Evolutionary conservation across 2,113 vertebrate species (phyloP).

Genomic region (Pantherophis guttatus): DNA sequence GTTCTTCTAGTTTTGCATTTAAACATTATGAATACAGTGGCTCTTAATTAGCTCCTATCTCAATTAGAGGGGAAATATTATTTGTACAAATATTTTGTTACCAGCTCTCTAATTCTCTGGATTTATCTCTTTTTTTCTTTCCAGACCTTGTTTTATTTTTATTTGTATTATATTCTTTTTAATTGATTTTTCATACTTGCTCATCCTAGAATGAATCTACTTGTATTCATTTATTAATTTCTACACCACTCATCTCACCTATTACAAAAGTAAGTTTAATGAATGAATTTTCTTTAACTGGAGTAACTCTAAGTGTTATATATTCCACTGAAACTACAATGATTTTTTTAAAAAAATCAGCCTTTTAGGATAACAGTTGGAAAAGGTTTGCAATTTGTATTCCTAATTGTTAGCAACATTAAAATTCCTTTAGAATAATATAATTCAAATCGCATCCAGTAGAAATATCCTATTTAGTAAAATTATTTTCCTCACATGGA

Average conservation of each 20-base stretch:
- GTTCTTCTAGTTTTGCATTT: background rate
- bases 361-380: background rate
- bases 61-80: background rate
- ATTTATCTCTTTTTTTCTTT: background rate
- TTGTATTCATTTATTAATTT: background rate
- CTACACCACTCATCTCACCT: background rate
- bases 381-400: background rate
- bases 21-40: background rate
- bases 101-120: background rate
- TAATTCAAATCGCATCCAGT: background rate
- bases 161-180: background rate
- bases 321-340: background rate
- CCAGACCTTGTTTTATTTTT: background rate
- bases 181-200: background rate
- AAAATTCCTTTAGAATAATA: constrained; percentile 3
- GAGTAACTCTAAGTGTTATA: background rate
- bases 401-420: background rate
- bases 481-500: background rate
- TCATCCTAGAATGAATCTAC: background rate
- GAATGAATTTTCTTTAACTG: background rate
- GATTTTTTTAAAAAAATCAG: background rate
- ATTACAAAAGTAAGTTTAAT: background rate
- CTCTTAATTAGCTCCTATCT: background rate
- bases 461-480: background rate
- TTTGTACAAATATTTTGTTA: background rate